Base-by-base conservation (phyloP, 2,888 invertebrate genomes). In the Synergus umbraculus region DNA sequence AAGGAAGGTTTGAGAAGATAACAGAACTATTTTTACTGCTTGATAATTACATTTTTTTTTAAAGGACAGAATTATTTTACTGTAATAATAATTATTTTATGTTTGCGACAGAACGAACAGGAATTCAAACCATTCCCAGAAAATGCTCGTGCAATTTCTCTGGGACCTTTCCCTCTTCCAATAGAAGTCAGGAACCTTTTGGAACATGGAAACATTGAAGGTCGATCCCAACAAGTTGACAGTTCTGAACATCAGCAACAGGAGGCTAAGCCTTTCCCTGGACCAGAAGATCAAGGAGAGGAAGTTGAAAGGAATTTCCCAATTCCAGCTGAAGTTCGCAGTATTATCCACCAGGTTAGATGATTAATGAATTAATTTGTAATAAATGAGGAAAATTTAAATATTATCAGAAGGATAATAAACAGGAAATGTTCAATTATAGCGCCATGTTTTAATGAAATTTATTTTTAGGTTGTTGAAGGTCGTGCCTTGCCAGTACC, bases 71-170 rank as follows among this genome's bases (percentile, higher is more conserved):
- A 58, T 18, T 10, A 5, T 58, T 18, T 29, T 29, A 44, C 10
- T 13, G 1, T 10, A 58, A 44, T 63, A 2, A 58, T 41, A n/a
- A 43, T 76, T 44, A 79, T 18, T 73, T 73, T 41, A 13, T 12
- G 22, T 54, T 73, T 54, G 10, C 37, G 18, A 76, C 22, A 88
- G 86, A 85, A 86, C 37, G 86, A 87, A 37, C 89, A 91, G 78
- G 91, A 91, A 63, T 89, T 91, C 84, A 91, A 91, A 79, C 89
- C 89, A 3, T 89, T 90, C 86, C 89, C 90, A 5, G 90, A 88
- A 83, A 87, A 86, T 73, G 86, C 87, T 29, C 89, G 90, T 13
- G 87, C 90, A 2, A 87, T 91, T 69, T 86, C 90, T 22, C 69
- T 90, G 44, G 88, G 88, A 77, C 87, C 88, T 4, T 88, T 91